Conservation (phyloP, 2,113 vertebrate species). For the Siniperca knerii region DNA sequence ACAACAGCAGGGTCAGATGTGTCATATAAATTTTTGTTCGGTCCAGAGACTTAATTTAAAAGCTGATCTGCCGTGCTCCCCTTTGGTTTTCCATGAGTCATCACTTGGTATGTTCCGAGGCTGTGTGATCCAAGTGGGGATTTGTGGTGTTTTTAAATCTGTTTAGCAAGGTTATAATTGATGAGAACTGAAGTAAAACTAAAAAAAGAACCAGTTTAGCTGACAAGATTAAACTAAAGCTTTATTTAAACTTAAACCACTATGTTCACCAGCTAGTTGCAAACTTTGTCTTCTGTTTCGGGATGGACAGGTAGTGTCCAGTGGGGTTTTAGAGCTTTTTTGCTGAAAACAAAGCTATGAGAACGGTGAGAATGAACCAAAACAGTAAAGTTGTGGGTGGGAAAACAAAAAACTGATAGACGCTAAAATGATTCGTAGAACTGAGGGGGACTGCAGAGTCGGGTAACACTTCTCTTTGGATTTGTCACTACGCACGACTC, state of each 20-base stretch:
- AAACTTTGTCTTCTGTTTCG: background rate
- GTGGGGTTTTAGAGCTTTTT: background rate
- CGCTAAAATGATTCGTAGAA: background rate
- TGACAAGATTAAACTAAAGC: background rate
- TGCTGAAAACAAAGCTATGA: background rate
- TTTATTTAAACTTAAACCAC: background rate
- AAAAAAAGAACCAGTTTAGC: background rate
- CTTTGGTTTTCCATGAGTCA: conserved; percentile 39
- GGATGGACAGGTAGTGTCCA: background rate
- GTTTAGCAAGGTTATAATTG: conserved; percentile 2
- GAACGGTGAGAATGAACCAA: background rate
- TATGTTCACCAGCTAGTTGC: background rate
- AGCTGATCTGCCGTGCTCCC: conserved; percentile 40
- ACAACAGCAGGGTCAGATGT: background rate
- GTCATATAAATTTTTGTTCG: conserved; percentile 29
- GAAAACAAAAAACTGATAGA: background rate
- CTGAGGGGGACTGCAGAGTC: background rate
- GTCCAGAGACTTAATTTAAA: conserved; percentile 38
- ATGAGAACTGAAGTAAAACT: conserved; percentile 5
- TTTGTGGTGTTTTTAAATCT: conserved; percentile 31
- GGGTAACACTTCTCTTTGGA: background rate
- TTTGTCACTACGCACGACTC: too few relatives aligned
- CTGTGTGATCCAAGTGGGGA: conserved; percentile 16
- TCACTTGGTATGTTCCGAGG: conserved; percentile 28
- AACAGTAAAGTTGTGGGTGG: background rate